A percentile compares a stretch with the other conserved stretches of the same genome.
phyloP scores from a whole-genome alignment of 2,888 invertebrate species.

The Axea sp. region DNA sequence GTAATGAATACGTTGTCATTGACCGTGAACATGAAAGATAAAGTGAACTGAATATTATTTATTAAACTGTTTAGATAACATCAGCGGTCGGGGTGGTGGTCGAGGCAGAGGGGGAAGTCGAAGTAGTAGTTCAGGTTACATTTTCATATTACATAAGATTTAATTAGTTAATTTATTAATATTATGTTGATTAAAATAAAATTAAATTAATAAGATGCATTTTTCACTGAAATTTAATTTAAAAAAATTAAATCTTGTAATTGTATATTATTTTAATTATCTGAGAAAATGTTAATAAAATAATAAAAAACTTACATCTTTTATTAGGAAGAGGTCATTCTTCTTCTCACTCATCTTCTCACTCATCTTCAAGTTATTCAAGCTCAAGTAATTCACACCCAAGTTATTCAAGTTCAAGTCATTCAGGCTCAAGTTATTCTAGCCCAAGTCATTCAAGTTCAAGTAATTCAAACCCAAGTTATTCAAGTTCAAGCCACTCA shows the following conservation, averaged over 20 bases:
- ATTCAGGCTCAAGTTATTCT: neutral
- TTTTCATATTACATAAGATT: neutral
- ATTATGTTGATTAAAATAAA: neutral
- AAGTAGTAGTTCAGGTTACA: slow-evolving; percentile 18
- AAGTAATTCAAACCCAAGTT: neutral
- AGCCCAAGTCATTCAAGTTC: neutral
- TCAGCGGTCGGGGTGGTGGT: slow-evolving; percentile 2
- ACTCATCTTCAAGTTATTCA: slow-evolving; percentile 2
- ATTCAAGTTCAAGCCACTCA: neutral
- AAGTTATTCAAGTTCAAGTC: neutral
- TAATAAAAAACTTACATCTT: too few relatives aligned
- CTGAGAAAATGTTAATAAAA: too few relatives aligned
- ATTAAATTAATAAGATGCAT: neutral
- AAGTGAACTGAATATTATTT: slow-evolving; percentile 15
- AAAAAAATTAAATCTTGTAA: neutral
- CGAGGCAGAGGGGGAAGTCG: slow-evolving; percentile 10
- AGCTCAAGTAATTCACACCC: neutral
- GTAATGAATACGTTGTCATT: slow-evolving; percentile 5
- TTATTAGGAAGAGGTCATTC: slow-evolving; percentile 2
- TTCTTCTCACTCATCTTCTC: slow-evolving; percentile 5
- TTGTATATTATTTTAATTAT: too few relatives aligned
- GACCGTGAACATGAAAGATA: slow-evolving; percentile 28
- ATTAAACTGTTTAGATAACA: slow-evolving; percentile 20
- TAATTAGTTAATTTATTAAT: too few relatives aligned
- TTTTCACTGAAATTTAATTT: neutral